Evolutionary conservation across 2,888 invertebrate species (phyloP), one percentile per base, ranked within the genome.

Genomic region (Teleiodes luculella): DNA sequence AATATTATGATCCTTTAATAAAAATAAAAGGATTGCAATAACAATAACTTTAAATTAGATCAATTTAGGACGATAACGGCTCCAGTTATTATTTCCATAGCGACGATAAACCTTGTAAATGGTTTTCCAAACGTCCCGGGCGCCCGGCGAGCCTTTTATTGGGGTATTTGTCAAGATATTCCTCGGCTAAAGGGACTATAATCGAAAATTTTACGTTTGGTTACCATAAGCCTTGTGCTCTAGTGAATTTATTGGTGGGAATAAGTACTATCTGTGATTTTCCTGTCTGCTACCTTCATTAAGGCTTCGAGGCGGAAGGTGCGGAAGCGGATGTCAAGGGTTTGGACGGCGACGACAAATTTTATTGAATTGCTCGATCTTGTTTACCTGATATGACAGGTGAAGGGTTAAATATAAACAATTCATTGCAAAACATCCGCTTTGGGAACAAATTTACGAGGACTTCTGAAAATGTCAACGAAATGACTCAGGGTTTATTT

Each of bases 41-140:
- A 84, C 86, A 86, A 86, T 87, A 86, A 86, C 86, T 86, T 84
- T 83, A 83, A 86, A 87, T 86, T 86, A 86, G 85, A 86, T 85
- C 86, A 84, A 86, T 86, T 86, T 85, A 80, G 86, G 79, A 81
- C 79, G 85, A 86, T 86, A 86, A 86, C 83, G 84, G 85, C 83
- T 74, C 71, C 83, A 80, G 86, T 86, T 87, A 88, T 87, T 87
- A 87, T 87, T 88, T 86, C 86, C 86, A 87, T 86, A 75, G 86
- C 84, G 78, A 73, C 86, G 82, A 87, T 87, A 88, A 88, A 87
- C 77, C 85, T 87, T 85, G 85, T 83, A 83, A 87, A 88, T 86
- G 85, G 87, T 83, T 87, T 87, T 86, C 83, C 87, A 83, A 87
- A 86, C 83, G 85, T 78, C 80, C 82, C 77, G 78, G 79, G 75